These are phyloP conservation scores for Pseudorasbora parva DNA, from an alignment of 2,113 vertebrate genomes.

Conservation along the genomic window DNA sequence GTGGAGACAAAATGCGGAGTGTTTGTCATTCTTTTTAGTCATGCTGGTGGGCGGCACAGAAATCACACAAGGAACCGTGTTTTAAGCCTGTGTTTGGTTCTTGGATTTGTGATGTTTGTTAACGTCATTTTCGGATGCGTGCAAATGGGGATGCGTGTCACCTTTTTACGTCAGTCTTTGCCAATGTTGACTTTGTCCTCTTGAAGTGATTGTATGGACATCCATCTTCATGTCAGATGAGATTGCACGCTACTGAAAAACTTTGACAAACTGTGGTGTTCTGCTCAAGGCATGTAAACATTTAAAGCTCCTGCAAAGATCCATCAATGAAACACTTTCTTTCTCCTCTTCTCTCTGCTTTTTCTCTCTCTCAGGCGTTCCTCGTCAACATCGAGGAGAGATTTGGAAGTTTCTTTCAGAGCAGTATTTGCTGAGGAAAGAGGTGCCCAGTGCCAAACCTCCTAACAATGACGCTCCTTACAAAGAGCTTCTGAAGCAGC, in stretches of 20 bases:
- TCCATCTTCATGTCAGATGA: constrained; percentile 18
- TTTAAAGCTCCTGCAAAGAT: background rate
- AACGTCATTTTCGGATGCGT: background rate
- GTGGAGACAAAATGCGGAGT: background rate
- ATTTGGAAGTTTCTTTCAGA: constrained; percentile 96
- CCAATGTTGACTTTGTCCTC: constrained; percentile 15
- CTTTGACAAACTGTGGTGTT: background rate
- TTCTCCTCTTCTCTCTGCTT: background rate
- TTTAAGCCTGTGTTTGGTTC: background rate
- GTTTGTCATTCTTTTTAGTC: background rate
- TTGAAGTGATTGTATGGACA: background rate
- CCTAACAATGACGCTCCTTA: constrained; percentile 84
- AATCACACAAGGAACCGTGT: background rate
- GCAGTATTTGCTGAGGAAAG: constrained; percentile 87
- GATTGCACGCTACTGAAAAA: background rate
- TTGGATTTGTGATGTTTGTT: background rate
- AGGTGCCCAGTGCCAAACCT: constrained; percentile 77
- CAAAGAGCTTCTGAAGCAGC: constrained; percentile 93
- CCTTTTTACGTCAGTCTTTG: constrained; percentile 1
- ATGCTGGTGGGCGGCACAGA: background rate
- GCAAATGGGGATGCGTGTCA: background rate
- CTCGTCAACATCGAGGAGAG: constrained; percentile 92
- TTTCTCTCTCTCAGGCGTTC: constrained; percentile 81
- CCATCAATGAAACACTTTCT: background rate
- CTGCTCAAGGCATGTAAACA: constrained; percentile 11